These are phyloP conservation scores for Acronicta aceris DNA, from an alignment of 2,888 invertebrate species.

Conservation along the genomic window DNA sequence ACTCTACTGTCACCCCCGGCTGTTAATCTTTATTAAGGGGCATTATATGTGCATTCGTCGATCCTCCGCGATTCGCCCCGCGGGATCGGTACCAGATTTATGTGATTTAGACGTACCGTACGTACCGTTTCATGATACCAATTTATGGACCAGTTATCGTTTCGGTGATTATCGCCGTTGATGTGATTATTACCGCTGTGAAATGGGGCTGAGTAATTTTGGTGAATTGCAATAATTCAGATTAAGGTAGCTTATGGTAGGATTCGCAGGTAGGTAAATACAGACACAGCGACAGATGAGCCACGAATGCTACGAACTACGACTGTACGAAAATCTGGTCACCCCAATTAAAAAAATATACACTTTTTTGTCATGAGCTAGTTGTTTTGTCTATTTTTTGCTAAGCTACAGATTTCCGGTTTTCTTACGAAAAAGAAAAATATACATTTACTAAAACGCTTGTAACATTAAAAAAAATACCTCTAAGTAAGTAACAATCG, in stretches of 20 bases:
- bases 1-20: slow-evolving; percentile 62
- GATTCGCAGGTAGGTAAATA: too few relatives aligned
- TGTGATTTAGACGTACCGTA: slow-evolving; percentile 53
- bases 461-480: not conserved
- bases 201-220: not conserved
- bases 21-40: slow-evolving; percentile 85
- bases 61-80: slow-evolving; percentile 41
- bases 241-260: not conserved
- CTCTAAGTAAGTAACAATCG: slow-evolving; percentile 2
- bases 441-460: not conserved
- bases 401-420: too few relatives aligned
- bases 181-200: slow-evolving; percentile 20
- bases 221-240: not conserved
- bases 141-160: slow-evolving; percentile 50
- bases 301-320: not conserved
- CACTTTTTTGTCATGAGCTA: too few relatives aligned
- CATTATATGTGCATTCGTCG: slow-evolving; percentile 77
- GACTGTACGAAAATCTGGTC: too few relatives aligned
- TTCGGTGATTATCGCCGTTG: slow-evolving; percentile 13
- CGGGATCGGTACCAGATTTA: slow-evolving; percentile 75
- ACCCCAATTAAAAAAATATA: too few relatives aligned
- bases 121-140: slow-evolving; percentile 60
- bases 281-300: too few relatives aligned
- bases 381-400: too few relatives aligned
- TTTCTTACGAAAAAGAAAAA: too few relatives aligned